Conservation (phyloP, 1,140 invertebrate species). For the Acarapis woodi region DNA sequence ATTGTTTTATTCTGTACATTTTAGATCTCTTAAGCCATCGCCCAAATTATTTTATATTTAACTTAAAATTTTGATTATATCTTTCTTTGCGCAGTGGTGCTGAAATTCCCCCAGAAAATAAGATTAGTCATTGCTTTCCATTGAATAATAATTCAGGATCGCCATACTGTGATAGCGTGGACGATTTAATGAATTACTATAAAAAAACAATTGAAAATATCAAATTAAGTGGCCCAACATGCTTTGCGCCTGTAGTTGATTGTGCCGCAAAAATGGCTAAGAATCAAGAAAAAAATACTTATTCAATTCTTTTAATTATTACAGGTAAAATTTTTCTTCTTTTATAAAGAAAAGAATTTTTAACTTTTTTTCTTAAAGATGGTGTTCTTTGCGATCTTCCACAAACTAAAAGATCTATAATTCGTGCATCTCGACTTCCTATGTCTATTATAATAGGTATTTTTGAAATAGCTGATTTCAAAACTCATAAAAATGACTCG, state of each 20-base stretch:
- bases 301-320: constrained; percentile 31
- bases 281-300: constrained; percentile 12
- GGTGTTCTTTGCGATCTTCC: constrained; percentile 34
- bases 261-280: constrained; percentile 20
- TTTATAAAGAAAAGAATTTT: no score
- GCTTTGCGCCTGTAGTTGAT: constrained; percentile 27
- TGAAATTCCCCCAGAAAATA: constrained; percentile 8
- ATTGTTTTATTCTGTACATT: no score
- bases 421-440: constrained; percentile 24
- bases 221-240: constrained; percentile 32
- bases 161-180: constrained; percentile 18
- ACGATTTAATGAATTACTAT: constrained; percentile 18
- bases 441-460: constrained; percentile 23
- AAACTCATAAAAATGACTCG: no score
- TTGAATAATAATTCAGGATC: constrained; percentile 10
- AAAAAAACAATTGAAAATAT: constrained; percentile 20
- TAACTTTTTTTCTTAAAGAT: no score
- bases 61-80: no score
- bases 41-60: no score
- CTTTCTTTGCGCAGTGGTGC: no score
- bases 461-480: no score
- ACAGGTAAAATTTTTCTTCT: no score
- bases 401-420: constrained; percentile 26
- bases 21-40: no score
- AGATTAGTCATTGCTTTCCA: constrained; percentile 12